Base-by-base conservation (phyloP, 2,888 invertebrate genomes). In the Chymomyza amoena region DNA sequence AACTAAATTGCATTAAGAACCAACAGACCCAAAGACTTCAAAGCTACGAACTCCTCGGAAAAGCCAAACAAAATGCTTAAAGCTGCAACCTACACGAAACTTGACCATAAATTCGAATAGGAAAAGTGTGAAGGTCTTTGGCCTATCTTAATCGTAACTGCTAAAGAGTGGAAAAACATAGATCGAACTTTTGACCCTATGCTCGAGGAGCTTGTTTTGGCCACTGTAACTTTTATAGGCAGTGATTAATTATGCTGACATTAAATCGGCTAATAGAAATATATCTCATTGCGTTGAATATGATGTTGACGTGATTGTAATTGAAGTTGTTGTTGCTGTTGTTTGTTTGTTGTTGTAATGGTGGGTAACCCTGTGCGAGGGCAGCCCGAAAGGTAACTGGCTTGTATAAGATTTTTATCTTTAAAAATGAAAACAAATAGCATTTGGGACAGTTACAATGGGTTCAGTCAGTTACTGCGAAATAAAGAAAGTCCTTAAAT, bases 241-340 rank as follows among this genome's bases (percentile, higher is more conserved):
- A 72, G 78, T 87, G 86, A 87, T 88, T 88, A 87, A 87, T 87
- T 80, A 87, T 77, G 78, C 84, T 81, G 86, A 80, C 87, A 88
- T 88, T 85, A 87, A 85, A 84, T 79, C 84, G 86, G 81, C 84
- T 88, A 87, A 88, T 88, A 87, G 87, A 87, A 87, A 87, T 85
- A 84, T 84, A 84, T 84, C 84, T 87, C 83, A 84, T 83, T 83
- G 83, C 82, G 85, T 74, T 84, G 83, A 80, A 88, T 83, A 86
- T 80, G 80, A 76, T 85, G 86, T 85, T 85, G 85, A 85, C 87
- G 85, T 87, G 88, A 87, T 87, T 80, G 76, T 86, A 87, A 85
- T 85, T 84, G 85, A 84, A 84, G 85, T 81, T 86, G 78, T 76
- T 79, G 76, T 63, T 65, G 68, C 72, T 18, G 61, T 57, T 60